Evolutionary conservation across 2,888 invertebrate species (phyloP).

Genomic region (Eupithecia abbreviata): DNA sequence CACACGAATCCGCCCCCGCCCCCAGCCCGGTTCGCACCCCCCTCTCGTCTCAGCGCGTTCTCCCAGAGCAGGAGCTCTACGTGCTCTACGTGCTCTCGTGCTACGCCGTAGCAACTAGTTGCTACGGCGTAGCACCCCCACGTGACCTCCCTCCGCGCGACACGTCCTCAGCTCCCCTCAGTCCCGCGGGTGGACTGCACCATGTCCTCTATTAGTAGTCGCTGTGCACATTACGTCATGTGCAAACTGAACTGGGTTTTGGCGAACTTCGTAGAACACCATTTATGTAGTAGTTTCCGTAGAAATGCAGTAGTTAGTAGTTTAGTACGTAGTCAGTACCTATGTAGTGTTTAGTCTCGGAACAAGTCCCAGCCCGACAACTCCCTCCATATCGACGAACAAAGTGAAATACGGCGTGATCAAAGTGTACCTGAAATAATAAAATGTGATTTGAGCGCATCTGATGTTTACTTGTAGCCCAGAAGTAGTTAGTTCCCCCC

Average conservation of each 20-base stretch:
- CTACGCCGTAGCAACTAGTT: neutral
- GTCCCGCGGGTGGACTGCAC: no score
- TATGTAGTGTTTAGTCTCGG: neutral
- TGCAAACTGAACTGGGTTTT: neutral
- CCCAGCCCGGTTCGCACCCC: neutral
- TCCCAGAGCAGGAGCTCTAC: neutral
- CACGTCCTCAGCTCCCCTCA: no score
- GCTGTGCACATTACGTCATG: neutral
- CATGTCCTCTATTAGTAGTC: no score
- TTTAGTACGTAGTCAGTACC: neutral
- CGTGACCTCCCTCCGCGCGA: neutral
- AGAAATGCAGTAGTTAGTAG: neutral
- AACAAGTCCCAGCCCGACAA: no score
- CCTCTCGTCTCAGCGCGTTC: neutral
- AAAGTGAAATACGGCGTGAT: neutral
- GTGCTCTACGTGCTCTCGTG: neutral
- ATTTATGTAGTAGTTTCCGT: neutral
- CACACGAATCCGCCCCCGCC: neutral
- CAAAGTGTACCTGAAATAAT: neutral
- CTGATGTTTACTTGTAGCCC: conserved; percentile 4
- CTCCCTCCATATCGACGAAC: neutral
- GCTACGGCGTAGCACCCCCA: neutral
- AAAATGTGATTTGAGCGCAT: neutral
- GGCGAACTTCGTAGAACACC: neutral
- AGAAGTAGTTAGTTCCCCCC: neutral